These are phyloP conservation scores for Neotragus pygmaeus DNA, from an alignment of 2,113 vertebrate species.

Conservation along the genomic window DNA sequence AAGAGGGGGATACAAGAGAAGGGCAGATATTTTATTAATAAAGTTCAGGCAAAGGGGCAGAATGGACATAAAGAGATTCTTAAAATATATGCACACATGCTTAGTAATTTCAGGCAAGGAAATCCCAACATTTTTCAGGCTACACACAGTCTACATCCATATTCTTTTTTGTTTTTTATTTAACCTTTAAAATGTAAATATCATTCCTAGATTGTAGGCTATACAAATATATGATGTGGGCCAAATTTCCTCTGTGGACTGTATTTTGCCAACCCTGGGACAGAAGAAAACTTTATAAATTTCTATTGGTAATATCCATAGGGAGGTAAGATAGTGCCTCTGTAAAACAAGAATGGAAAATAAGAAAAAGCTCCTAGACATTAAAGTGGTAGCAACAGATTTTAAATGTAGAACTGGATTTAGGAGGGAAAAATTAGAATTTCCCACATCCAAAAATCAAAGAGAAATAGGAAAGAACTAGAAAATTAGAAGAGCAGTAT, in stretches of 20 bases:
- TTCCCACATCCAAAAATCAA: not conserved
- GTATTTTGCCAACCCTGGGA: not conserved
- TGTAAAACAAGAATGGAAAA: not conserved
- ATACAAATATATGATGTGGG: not conserved
- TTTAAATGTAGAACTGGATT: not conserved
- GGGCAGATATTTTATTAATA: too few species aligned
- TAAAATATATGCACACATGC: too few species aligned
- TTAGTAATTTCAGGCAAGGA: too few species aligned
- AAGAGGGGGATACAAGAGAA: too few species aligned
- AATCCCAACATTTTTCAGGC: too few species aligned
- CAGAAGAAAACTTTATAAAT: not conserved
- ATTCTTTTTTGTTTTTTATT: not conserved
- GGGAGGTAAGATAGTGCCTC: not conserved
- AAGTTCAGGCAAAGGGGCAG: too few species aligned
- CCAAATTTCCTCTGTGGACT: not conserved
- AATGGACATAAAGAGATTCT: too few species aligned
- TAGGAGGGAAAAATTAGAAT: not conserved
- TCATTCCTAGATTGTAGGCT: not conserved
- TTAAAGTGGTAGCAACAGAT: not conserved
- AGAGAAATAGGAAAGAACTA: not conserved
- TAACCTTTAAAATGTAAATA: not conserved
- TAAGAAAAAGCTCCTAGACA: not conserved
- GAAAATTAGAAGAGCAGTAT: not conserved
- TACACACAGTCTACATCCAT: not conserved
- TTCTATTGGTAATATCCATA: not conserved